Percentiles rank a stretch among this genome's conserved stretches.
These are phyloP conservation scores for Mythimna ferrago DNA, from an alignment of 2,888 invertebrate species.

Conservation along the genomic window DNA sequence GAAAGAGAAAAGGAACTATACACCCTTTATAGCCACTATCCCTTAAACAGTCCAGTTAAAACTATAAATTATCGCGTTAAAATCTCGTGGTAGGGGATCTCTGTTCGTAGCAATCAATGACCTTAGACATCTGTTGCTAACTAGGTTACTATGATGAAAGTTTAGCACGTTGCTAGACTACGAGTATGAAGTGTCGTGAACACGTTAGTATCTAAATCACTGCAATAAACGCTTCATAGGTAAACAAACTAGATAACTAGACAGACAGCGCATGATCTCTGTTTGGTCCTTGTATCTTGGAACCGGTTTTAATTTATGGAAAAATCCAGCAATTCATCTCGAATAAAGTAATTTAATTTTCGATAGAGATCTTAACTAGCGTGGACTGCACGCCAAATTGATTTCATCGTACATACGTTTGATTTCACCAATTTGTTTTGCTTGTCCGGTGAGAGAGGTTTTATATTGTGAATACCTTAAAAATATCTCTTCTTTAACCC, in stretches of 20 bases:
- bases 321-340: not conserved
- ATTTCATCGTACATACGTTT: not conserved
- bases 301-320: slow-evolving; percentile 2
- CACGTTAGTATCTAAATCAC: not conserved
- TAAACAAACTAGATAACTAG: not conserved
- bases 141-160: not conserved
- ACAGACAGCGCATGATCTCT: not conserved
- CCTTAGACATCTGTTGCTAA: not conserved
- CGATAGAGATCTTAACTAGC: not conserved
- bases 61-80: too few species aligned
- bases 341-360: not conserved
- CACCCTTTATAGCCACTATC: too few species aligned
- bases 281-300: slow-evolving; percentile 3
- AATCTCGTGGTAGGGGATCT: not conserved
- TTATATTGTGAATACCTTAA: too few species aligned
- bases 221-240: not conserved
- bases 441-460: not conserved
- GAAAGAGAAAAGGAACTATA: too few species aligned
- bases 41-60: too few species aligned
- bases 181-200: not conserved
- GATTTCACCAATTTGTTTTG: not conserved
- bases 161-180: not conserved
- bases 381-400: not conserved
- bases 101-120: not conserved
- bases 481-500: too few species aligned